Evolutionary conservation across 2,888 invertebrate genomes (phyloP).

Genomic region (Caradrina clavipalpis): DNA sequence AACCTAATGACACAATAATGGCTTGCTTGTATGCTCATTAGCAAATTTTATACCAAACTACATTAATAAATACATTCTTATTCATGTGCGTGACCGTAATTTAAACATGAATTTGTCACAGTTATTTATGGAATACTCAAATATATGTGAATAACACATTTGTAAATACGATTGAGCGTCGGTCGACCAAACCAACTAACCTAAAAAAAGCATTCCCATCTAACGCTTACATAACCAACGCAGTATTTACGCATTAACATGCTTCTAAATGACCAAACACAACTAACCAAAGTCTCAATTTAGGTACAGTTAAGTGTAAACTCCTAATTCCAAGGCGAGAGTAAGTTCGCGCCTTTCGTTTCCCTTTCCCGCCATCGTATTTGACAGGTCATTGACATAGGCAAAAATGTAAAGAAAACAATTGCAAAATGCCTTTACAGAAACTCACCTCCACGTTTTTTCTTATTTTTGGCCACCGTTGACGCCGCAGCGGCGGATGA

Average conservation of each 20-base stretch:
- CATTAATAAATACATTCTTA: constrained; percentile 26
- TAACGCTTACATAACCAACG: constrained; percentile 69
- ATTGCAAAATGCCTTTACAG: constrained; percentile 74
- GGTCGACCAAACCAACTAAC: constrained; percentile 65
- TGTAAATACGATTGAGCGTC: constrained; percentile 55
- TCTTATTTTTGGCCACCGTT: constrained; percentile 86
- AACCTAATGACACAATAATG: constrained; percentile 46
- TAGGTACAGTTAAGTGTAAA: constrained; percentile 61
- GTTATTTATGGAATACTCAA: constrained; percentile 61
- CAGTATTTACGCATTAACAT: constrained; percentile 55
- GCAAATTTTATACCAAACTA: constrained; percentile 31
- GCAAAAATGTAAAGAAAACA: constrained; percentile 87
- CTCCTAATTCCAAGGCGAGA: constrained; percentile 55
- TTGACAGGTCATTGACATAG: constrained; percentile 91
- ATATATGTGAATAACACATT: constrained; percentile 46
- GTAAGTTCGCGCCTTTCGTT: constrained; percentile 73
- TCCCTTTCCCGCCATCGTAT: constrained; percentile 90
- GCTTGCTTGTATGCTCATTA: constrained; percentile 34
- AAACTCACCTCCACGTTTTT: constrained; percentile 88
- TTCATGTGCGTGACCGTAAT: constrained; percentile 37
- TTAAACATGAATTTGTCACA: constrained; percentile 54
- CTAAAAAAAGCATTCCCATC: constrained; percentile 64
- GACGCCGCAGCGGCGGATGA: constrained; percentile 79
- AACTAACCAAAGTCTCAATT: constrained; percentile 28
- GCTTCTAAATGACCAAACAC: constrained; percentile 26